phyloP scores from a whole-genome alignment of 2,797 vertebrate species.

The Pagetopsis macropterus region DNA sequence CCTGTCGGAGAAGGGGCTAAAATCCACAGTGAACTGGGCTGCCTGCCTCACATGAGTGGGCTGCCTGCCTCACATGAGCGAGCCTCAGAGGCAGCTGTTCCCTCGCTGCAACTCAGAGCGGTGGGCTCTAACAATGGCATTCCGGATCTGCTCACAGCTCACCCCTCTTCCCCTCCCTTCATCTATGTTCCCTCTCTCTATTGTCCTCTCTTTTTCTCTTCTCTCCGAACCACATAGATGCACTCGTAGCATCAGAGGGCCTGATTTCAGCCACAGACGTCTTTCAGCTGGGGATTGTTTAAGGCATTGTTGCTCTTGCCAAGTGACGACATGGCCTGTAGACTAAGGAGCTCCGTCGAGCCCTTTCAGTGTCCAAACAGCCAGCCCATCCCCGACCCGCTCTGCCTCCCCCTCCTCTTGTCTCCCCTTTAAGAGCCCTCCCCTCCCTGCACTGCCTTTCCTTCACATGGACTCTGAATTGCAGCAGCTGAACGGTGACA shows the following conservation, averaged over 20 bases:
- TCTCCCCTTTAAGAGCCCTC: slow-evolving; percentile 34
- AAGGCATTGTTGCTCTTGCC: slow-evolving; percentile 66
- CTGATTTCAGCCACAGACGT: slow-evolving; percentile 38
- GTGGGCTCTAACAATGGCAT: slow-evolving; percentile 73
- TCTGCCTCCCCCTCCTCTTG: slow-evolving; percentile 22
- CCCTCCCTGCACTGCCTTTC: slow-evolving; percentile 37
- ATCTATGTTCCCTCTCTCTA: slow-evolving; percentile 29
- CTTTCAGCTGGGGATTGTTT: slow-evolving; percentile 60
- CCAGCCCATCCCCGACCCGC: slow-evolving; percentile 27
- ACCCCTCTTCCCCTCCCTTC: slow-evolving; percentile 35
- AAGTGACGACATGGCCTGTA: slow-evolving; percentile 61
- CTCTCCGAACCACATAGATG: slow-evolving; percentile 25
- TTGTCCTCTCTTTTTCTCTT: slow-evolving; percentile 27
- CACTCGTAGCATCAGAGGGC: slow-evolving; percentile 38
- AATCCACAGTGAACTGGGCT: slow-evolving; percentile 21
- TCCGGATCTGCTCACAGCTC: slow-evolving; percentile 62
- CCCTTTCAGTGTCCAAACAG: slow-evolving; percentile 64
- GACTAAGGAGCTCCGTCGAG: slow-evolving; percentile 51
- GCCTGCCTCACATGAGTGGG: slow-evolving; percentile 46
- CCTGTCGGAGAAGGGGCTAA: slow-evolving; percentile 54
- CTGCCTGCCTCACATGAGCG: slow-evolving; percentile 52
- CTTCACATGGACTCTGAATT: slow-evolving; percentile 60
- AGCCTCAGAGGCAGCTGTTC: slow-evolving; percentile 69
- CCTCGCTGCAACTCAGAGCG: slow-evolving; percentile 48
- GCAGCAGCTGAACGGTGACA: slow-evolving; percentile 80